Base-by-base conservation (phyloP, 2,888 invertebrate genomes). In the Peribatodes rhomboidaria region DNA sequence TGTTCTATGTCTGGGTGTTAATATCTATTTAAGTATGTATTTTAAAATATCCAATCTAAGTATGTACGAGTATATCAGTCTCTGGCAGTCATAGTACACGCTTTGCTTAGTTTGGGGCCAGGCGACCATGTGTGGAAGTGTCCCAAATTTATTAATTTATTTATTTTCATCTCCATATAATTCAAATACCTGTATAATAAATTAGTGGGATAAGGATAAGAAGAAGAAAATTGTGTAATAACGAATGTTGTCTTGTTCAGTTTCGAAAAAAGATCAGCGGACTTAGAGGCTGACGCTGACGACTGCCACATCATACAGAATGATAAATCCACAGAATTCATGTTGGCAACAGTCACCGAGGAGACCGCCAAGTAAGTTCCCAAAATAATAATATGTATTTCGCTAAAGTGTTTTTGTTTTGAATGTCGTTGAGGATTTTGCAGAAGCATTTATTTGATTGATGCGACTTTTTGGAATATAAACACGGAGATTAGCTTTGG, bases 281-380 rank as follows among this genome's bases (percentile, higher is more conserved):
- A 96, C 73, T 85, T 95, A 70, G 94, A 94, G 49, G 94, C 88
- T 0, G 94, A 94, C 47, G 93, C 87, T 0, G 96, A 96, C 61
- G 96, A 96, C 68, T 97, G 97, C 80, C 97, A 97, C 87, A 96
- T 98, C 78, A 98, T 98, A 83, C 97, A 97, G 47, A 98, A 98
- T 88, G 97, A 98, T 85, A 97, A 97, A 89, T 97, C 97, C 72
- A 97, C 98, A 0, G 98, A 98, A 82, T 97, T 98, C 85, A 98
- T 98, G 91, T 94, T 98, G 73, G 97, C 98, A 35, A 97, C 98
- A 2, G 98, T 98, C 63, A 96, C 96, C 61, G 97, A 97, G 85
- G 97, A 97, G 92, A 95, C 96, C 57, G 95, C 95, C 74, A 94
- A 94, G 97, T 97, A 94, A 96, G 96, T 94, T 65, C 4, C 14